phyloP scores from a whole-genome alignment of 2,888 invertebrate species.

The Colostygia pectinataria region DNA sequence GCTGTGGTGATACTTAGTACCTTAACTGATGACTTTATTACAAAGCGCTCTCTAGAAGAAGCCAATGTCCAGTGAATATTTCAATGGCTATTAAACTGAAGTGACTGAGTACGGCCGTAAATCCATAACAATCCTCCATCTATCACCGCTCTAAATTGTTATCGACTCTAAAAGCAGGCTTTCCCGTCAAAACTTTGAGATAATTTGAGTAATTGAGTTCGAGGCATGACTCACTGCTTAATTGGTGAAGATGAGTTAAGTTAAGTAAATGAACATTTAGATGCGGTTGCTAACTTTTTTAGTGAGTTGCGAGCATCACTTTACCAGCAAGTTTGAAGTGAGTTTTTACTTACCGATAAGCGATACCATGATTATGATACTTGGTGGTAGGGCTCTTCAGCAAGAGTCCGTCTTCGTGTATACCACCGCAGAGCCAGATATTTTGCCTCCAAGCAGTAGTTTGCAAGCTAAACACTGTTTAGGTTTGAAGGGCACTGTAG shows the following conservation, averaged over 20 bases:
- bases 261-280: neutral
- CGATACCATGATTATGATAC: too few species aligned
- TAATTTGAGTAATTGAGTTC: constrained; percentile 14
- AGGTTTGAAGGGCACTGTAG: too few species aligned
- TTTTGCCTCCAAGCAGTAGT: too few species aligned
- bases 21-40: too few species aligned
- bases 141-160: constrained; percentile 10
- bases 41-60: too few species aligned
- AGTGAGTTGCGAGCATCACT: neutral
- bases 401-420: too few species aligned
- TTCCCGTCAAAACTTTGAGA: constrained; percentile 1
- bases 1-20: too few species aligned
- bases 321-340: neutral
- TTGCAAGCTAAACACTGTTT: too few species aligned
- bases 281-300: neutral
- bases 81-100: neutral
- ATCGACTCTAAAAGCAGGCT: constrained; percentile 9
- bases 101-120: neutral
- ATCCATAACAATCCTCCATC: constrained; percentile 7
- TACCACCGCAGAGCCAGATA: too few species aligned
- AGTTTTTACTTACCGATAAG: too few species aligned
- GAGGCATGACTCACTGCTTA: neutral
- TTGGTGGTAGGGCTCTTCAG: too few species aligned
- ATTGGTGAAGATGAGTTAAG: constrained; percentile 2
- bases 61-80: too few species aligned